A percentile compares a stretch with the other conserved stretches of the same genome.
Conservation (phyloP, 2,113 vertebrate genomes). For the Aphyosemion australe region DNA sequence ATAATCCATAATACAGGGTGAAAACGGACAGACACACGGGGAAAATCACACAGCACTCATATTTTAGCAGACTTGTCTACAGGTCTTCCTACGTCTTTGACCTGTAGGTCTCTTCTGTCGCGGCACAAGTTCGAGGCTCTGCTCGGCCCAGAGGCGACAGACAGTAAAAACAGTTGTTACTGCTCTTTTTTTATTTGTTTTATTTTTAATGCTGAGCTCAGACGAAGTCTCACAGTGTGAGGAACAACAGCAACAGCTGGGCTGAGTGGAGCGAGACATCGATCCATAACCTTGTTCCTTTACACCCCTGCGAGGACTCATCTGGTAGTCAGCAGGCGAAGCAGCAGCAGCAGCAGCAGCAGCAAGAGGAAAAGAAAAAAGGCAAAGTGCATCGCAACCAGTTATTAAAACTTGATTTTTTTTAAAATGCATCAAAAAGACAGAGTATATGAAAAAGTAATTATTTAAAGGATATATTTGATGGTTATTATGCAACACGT, state of each 20-base stretch:
- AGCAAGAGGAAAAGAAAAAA: conserved; percentile 39
- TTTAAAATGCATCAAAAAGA: background rate
- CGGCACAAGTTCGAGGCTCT: conserved; percentile 61
- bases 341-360: conserved; percentile 43
- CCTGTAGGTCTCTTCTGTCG: conserved; percentile 15
- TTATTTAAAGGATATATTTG: no score
- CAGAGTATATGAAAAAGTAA: conserved; percentile 14
- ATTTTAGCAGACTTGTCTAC: background rate
- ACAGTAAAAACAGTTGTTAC: conserved; percentile 73
- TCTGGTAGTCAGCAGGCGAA: conserved; percentile 52
- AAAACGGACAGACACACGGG: background rate
- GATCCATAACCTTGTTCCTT: conserved; percentile 59
- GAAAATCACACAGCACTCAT: no score
- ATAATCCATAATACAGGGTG: conserved; percentile 1
- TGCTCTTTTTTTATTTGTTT: background rate
- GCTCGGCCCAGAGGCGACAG: conserved; percentile 60
- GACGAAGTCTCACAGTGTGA: conserved; percentile 72
- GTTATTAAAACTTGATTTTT: conserved; percentile 21
- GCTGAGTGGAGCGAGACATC: conserved; percentile 67
- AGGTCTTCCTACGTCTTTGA: background rate
- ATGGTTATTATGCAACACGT: no score
- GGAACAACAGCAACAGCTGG: conserved; percentile 67
- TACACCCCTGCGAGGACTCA: conserved; percentile 66
- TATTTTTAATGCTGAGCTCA: conserved; percentile 42
- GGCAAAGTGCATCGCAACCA: conserved; percentile 14